phyloP scores from a whole-genome alignment of 1,140 invertebrate genomes.

The Lasaia peninsularis region DNA sequence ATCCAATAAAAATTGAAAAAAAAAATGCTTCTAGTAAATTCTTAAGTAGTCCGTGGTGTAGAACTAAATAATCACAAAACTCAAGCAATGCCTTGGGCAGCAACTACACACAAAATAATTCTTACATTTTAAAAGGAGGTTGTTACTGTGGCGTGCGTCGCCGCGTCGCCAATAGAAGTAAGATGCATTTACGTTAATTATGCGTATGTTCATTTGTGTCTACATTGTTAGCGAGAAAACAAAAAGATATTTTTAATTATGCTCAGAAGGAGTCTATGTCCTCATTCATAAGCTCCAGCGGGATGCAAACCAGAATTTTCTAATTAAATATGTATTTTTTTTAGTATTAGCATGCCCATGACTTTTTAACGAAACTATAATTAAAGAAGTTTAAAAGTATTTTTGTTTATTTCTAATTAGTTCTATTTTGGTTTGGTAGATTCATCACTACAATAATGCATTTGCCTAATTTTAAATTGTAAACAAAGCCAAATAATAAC shows the following conservation, averaged over 20 bases:
- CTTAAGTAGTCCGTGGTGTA: no score
- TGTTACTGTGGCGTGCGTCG: background rate
- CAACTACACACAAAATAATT: no score
- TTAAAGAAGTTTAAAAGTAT: background rate
- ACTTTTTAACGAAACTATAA: background rate
- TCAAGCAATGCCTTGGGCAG: background rate
- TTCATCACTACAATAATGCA: no score
- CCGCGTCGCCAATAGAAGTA: no score
- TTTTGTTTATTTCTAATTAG: no score
- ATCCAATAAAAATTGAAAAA: no score
- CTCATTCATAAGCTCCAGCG: background rate
- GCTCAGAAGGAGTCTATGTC: background rate
- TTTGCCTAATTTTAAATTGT: no score
- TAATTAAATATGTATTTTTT: background rate
- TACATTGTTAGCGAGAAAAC: slow-evolving; percentile 11
- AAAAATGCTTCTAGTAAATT: no score
- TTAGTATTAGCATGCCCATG: background rate
- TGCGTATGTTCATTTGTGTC: slow-evolving; percentile 4
- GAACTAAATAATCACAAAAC: no score
- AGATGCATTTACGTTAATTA: slow-evolving; percentile 3
- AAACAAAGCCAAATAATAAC: no score
- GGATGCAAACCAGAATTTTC: background rate
- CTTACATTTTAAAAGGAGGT: background rate
- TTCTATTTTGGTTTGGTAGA: no score
- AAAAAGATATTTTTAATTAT: slow-evolving; percentile 13